Evolutionary conservation across 2,888 invertebrate species (phyloP), one percentile per base, ranked within the genome.

Genomic region (Leucozona laternaria): DNA sequence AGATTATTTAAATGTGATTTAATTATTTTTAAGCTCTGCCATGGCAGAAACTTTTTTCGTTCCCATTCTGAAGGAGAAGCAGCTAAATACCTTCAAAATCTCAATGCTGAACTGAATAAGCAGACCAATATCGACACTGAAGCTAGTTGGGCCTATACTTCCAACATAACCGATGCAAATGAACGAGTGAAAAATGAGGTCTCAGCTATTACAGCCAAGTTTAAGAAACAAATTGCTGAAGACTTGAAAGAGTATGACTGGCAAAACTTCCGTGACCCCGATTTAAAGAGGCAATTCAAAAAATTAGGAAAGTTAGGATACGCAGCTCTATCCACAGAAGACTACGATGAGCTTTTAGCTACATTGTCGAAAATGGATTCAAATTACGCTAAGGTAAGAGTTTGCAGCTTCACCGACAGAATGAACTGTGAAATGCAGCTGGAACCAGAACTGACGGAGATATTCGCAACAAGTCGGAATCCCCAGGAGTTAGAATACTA

Each of bases 101-200:
- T 96, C 28, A 95, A 96, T 90, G 93, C 93, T 62, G 94, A 94
- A 76, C 92, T 94, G 17, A 95, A 94, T 0, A 89, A 92, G 68
- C 93, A 95, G 89, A 93, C 93, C 85, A 95, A 96, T 90, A 92
- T 93, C 13, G 94, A 94, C 4, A 93, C 94, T 0, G 88, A 95
- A 4, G 95, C 96, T 0, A 94, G 94, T 3, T 97, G 97, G 97
- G 94, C 93, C 0, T 97, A 97, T 90, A 95, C 95, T 0, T 95
- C 96, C 0, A 96, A 97, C 90, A 94, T 97, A 53, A 97, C 96
- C 0, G 95, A 96, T 70, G 94, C 94, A 79, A 97, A 95, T 91
- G 94, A 96, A 73, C 93, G 94, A 43, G 89, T 89, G 10, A 93
- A 93, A 91, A 92, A 91, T 82, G 91, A 92, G 58, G 82, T 90